phyloP scores from a whole-genome alignment of 2,113 vertebrate species.

The Beaufortia kweichowensis region DNA sequence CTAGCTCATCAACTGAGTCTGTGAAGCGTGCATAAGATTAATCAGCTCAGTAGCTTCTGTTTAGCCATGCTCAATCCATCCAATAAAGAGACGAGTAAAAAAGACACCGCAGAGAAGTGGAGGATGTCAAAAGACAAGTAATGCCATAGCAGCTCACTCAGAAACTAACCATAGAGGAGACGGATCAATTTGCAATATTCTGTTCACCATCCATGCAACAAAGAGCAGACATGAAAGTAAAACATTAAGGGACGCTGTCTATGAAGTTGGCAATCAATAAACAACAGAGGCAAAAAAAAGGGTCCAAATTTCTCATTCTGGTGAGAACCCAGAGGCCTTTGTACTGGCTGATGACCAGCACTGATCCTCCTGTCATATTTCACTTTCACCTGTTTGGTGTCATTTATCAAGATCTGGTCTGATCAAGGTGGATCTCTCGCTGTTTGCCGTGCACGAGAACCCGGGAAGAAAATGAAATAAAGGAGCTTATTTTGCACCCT shows the following conservation, averaged over 20 bases:
- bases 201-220: slow-evolving; percentile 81
- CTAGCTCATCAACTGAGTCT: slow-evolving; percentile 82
- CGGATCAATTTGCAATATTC: slow-evolving; percentile 98
- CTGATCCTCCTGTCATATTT: slow-evolving; percentile 69
- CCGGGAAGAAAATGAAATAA: slow-evolving; percentile 28
- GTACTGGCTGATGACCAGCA: slow-evolving; percentile 62
- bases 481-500: slow-evolving; percentile 39
- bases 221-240: slow-evolving; percentile 92
- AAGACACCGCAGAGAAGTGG: slow-evolving; percentile 68
- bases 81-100: slow-evolving; percentile 65
- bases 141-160: slow-evolving; percentile 78
- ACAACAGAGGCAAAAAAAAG: slow-evolving; percentile 79
- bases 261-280: slow-evolving; percentile 94
- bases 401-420: slow-evolving; percentile 62
- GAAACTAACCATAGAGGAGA: slow-evolving; percentile 77
- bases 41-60: slow-evolving; percentile 80
- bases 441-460: slow-evolving; percentile 2
- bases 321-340: slow-evolving; percentile 67
- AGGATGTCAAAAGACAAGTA: slow-evolving; percentile 63
- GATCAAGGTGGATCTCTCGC: slow-evolving; percentile 68
- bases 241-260: slow-evolving; percentile 88
- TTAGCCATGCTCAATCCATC: slow-evolving; percentile 84
- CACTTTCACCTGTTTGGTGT: slow-evolving; percentile 70
- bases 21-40: slow-evolving; percentile 79
- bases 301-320: slow-evolving; percentile 71